Percentiles rank a stretch among this genome's conserved stretches.
Evolutionary conservation across 2,113 vertebrate genomes (phyloP).

Genomic region (Hystrix brachyura): DNA sequence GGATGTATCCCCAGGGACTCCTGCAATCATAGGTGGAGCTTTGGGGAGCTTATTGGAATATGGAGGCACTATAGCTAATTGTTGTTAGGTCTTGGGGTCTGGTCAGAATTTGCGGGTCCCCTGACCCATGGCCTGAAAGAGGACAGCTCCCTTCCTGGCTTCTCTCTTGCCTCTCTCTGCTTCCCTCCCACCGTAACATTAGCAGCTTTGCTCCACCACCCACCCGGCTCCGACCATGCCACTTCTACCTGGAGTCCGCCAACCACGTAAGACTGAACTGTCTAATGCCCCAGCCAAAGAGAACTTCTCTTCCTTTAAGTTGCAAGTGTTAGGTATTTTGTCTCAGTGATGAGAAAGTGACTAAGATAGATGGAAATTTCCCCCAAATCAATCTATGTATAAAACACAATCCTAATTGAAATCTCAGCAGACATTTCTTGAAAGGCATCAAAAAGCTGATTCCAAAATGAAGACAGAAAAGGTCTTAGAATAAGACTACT

Average conservation of each 20-base stretch:
- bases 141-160: background rate
- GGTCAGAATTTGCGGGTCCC: background rate
- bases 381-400: background rate
- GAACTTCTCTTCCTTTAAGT: background rate
- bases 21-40: background rate
- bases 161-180: background rate
- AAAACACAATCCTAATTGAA: background rate
- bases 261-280: background rate
- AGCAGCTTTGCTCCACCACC: background rate
- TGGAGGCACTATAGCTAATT: background rate
- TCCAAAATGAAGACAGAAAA: background rate
- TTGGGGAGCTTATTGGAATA: background rate
- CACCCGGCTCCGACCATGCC: background rate
- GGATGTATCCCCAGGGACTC: background rate
- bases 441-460: background rate
- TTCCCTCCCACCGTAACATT: background rate
- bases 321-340: background rate
- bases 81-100: background rate
- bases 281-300: background rate
- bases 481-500: background rate
- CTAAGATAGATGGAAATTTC: background rate
- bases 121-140: background rate
- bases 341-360: background rate
- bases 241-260: background rate
- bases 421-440: background rate